phyloP scores from a whole-genome alignment of 2,113 vertebrate species.

The Mixornis gularis region DNA sequence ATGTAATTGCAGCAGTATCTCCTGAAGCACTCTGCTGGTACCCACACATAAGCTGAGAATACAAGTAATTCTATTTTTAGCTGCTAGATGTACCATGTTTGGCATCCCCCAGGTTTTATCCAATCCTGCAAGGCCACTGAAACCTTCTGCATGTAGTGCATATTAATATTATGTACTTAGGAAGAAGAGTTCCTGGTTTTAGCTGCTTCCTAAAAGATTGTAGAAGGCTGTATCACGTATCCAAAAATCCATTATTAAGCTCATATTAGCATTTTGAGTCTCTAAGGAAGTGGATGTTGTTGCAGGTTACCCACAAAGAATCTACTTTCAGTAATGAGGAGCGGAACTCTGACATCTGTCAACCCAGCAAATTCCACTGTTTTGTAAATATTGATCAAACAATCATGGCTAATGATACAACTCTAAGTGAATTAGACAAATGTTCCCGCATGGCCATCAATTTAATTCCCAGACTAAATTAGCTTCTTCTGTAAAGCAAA shows the following conservation, averaged over 20 bases:
- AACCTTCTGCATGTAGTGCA: neutral
- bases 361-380: constrained; percentile 46
- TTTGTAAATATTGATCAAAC: constrained; percentile 69
- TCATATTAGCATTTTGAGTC: neutral
- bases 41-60: neutral
- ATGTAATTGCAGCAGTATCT: neutral
- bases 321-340: constrained; percentile 21
- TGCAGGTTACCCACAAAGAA: constrained; percentile 18
- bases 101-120: neutral
- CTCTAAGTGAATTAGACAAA: constrained; percentile 68
- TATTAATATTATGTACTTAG: neutral
- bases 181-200: neutral
- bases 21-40: neutral
- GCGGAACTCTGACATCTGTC: constrained; percentile 38
- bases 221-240: neutral
- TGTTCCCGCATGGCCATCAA: constrained; percentile 53
- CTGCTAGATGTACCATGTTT: neutral
- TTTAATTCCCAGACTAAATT: constrained; percentile 64
- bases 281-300: neutral
- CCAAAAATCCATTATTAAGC: constrained; percentile 16
- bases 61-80: neutral
- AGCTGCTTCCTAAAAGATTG: neutral
- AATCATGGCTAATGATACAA: constrained; percentile 66
- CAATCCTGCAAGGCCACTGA: neutral
- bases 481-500: constrained; percentile 50